Conservation (phyloP, 2,797 vertebrate genomes). For the Antennarius maculatus region DNA sequence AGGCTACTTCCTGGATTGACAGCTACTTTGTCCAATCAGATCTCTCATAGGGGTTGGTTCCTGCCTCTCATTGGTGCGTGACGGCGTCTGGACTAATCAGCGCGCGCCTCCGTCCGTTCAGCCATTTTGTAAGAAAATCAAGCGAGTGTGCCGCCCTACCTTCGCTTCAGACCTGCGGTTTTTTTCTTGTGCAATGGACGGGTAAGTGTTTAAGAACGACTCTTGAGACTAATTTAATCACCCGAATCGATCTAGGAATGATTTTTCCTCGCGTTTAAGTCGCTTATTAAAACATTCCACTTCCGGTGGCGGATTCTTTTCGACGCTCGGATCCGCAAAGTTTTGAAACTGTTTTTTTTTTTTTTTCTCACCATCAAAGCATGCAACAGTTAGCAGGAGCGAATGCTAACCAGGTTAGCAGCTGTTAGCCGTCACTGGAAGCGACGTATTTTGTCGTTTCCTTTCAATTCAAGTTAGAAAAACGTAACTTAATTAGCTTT, state of each 20-base stretch:
- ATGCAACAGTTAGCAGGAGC: conserved; percentile 79
- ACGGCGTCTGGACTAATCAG: conserved; percentile 74
- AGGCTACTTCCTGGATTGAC: conserved; percentile 62
- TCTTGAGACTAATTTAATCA: conserved; percentile 45
- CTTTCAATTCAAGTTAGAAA: rapidly evolving
- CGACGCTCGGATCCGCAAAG: conserved; percentile 44
- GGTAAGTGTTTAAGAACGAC: conserved; percentile 85
- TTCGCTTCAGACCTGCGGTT: conserved; percentile 87
- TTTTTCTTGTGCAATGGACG: conserved; percentile 97
- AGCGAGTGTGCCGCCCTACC: conserved; percentile 77
- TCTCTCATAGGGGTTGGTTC: neutral
- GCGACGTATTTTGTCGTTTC: neutral
- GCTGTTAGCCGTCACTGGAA: conserved; percentile 38
- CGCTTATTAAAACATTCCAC: neutral
- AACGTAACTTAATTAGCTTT: neutral
- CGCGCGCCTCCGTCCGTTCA: conserved; percentile 72
- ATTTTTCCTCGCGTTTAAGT: rapidly evolving
- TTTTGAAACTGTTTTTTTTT: conserved; percentile 65
- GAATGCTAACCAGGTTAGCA: conserved; percentile 54
- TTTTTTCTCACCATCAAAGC: conserved; percentile 56
- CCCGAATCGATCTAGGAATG: neutral
- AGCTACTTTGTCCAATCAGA: conserved; percentile 70
- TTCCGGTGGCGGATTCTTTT: neutral
- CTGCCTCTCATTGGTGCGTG: conserved; percentile 68
- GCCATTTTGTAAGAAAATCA: conserved; percentile 87